Conservation (phyloP, 2,113 vertebrate genomes). For the Vulpes vulpes region DNA sequence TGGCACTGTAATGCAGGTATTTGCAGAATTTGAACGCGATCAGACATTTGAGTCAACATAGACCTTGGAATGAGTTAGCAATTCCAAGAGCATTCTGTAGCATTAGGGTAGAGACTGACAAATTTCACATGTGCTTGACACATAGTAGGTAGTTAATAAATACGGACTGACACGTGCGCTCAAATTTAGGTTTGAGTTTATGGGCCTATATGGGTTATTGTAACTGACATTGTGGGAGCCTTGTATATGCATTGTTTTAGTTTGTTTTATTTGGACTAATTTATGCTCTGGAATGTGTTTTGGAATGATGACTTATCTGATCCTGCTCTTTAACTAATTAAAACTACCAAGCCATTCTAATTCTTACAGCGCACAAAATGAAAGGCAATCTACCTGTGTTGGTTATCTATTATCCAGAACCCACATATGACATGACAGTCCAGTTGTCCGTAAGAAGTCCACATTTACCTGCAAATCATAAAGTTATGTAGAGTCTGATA, state of each 20-base stretch:
- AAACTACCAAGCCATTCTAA: not conserved
- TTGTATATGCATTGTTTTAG: not conserved
- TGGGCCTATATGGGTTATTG: not conserved
- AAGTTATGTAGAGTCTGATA: not conserved
- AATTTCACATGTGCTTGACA: conserved; percentile 75
- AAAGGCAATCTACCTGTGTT: not conserved
- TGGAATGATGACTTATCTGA: not conserved
- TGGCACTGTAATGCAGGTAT: not conserved
- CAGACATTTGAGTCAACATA: not conserved
- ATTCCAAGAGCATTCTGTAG: not conserved
- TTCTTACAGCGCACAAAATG: not conserved
- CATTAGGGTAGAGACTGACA: conserved; percentile 59
- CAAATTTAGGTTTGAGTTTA: conserved; percentile 36
- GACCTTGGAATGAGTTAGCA: not conserved
- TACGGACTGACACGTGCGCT: conserved; percentile 55
- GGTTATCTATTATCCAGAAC: not conserved
- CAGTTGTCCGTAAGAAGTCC: not conserved
- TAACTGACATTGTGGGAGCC: not conserved
- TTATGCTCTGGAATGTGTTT: not conserved
- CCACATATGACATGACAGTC: fast-evolving
- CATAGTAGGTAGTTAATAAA: conserved; percentile 67
- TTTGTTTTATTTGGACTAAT: not conserved
- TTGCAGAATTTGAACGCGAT: not conserved
- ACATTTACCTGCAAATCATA: not conserved
- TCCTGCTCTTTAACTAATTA: not conserved